Percentiles rank a stretch among this genome's conserved stretches.
Conservation (phyloP, 2,797 vertebrate species). For the Gambusia yucatana region DNA sequence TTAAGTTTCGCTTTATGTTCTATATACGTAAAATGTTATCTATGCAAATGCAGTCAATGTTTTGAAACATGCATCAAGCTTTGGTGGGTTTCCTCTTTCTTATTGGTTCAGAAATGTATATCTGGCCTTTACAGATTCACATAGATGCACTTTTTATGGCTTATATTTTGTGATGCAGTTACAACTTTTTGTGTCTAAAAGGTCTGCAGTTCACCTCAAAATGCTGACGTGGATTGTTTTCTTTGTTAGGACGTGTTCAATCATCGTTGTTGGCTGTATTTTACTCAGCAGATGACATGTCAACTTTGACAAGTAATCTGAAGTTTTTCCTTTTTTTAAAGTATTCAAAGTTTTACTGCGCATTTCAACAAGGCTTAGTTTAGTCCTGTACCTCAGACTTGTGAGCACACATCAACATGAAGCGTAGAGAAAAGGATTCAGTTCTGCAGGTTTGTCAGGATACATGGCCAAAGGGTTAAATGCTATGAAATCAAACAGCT, state of each 20-base stretch:
- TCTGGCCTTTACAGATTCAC: neutral
- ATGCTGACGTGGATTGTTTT: neutral
- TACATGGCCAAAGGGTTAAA: neutral
- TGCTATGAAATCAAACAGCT: neutral
- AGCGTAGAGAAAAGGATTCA: neutral
- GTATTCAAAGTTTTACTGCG: neutral
- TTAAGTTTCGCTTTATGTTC: neutral
- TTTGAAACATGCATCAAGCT: neutral
- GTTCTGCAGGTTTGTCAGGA: slow-evolving; percentile 31
- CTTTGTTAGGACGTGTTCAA: neutral
- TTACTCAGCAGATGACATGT: neutral
- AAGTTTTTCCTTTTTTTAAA: neutral
- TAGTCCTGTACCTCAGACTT: neutral
- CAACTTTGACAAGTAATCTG: neutral
- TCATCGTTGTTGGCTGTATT: neutral
- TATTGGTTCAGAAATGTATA: neutral
- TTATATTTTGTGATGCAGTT: neutral
- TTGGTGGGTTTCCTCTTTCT: neutral
- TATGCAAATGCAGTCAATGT: neutral
- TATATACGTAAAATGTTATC: neutral
- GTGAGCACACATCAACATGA: neutral
- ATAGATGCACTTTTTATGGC: neutral
- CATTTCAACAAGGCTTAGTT: neutral
- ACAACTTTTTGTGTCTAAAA: neutral
- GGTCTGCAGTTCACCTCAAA: neutral